Evolutionary conservation across 2,888 invertebrate species (phyloP).

Genomic region (Brenthis ino): DNA sequence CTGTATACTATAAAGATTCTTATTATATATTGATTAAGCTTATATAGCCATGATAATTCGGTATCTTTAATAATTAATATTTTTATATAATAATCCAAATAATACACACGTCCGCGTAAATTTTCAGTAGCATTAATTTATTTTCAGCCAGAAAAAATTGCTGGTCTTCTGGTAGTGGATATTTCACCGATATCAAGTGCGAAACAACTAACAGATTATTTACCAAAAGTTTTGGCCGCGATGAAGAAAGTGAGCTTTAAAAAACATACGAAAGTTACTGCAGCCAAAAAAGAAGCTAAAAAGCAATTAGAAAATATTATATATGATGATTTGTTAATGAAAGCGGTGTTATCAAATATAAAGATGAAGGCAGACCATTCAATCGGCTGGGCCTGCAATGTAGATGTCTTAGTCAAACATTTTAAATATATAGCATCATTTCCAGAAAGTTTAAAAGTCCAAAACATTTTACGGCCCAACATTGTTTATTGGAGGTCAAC

Average conservation of each 20-base stretch:
- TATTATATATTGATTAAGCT: too few relatives aligned
- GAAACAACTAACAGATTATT: conserved; percentile 72
- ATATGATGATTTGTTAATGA: conserved; percentile 82
- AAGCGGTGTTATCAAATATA: conserved; percentile 75
- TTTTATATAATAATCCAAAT: too few relatives aligned
- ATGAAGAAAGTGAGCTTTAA: conserved; percentile 60
- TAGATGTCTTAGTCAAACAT: conserved; percentile 85
- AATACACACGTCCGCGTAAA: too few relatives aligned
- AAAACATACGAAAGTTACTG: conserved; percentile 46
- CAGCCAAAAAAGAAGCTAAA: conserved; percentile 51
- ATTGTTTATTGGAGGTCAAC: conserved; percentile 91
- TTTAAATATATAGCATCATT: conserved; percentile 84
- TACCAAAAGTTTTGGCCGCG: conserved; percentile 83
- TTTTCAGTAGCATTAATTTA: not conserved
- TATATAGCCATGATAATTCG: too few relatives aligned
- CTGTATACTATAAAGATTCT: too few relatives aligned
- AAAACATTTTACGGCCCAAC: conserved; percentile 84
- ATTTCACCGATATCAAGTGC: conserved; percentile 84
- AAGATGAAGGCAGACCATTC: conserved; percentile 64
- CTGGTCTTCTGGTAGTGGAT: conserved; percentile 85
- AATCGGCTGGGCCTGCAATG: conserved; percentile 88
- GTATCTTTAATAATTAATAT: too few relatives aligned
- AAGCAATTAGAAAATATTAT: conserved; percentile 51
- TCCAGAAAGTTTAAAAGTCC: conserved; percentile 67
- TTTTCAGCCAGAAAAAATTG: conserved; percentile 79